Evolutionary conservation across 2,888 invertebrate species (phyloP).

Genomic region (Nymphalis c-album): DNA sequence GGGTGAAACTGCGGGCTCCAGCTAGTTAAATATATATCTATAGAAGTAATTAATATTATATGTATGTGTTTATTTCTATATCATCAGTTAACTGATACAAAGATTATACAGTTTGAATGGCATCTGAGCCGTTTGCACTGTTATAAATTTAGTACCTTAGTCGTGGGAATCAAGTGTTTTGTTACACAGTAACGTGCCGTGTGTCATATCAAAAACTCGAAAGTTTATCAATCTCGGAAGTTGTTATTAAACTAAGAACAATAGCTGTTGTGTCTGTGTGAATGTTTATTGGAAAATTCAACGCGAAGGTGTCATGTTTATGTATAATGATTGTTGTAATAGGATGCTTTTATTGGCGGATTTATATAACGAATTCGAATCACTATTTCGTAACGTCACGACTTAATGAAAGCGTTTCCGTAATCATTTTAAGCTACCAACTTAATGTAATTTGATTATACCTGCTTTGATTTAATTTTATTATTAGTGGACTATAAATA

Average conservation of each 20-base stretch:
- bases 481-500: no score
- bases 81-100: neutral
- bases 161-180: slow-evolving; percentile 58
- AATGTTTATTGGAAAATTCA: slow-evolving; percentile 37
- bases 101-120: slow-evolving; percentile 7
- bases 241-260: slow-evolving; percentile 54
- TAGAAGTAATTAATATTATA: no score
- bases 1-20: no score
- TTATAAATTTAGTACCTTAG: slow-evolving; percentile 16
- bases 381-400: slow-evolving; percentile 3
- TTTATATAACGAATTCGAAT: slow-evolving; percentile 6
- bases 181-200: slow-evolving; percentile 42
- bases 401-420: slow-evolving; percentile 2
- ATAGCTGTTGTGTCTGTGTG: slow-evolving; percentile 46
- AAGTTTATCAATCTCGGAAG: slow-evolving; percentile 67
- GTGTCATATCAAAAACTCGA: slow-evolving; percentile 54
- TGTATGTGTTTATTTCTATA: neutral
- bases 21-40: no score
- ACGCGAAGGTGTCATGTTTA: slow-evolving; percentile 25
- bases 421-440: neutral
- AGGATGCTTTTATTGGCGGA: slow-evolving; percentile 23
- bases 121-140: neutral
- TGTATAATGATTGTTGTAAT: slow-evolving; percentile 21
- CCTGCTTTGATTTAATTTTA: neutral
- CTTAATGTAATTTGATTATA: neutral